phyloP scores from a whole-genome alignment of 2,888 invertebrate genomes.

The Oligia strigilis region DNA sequence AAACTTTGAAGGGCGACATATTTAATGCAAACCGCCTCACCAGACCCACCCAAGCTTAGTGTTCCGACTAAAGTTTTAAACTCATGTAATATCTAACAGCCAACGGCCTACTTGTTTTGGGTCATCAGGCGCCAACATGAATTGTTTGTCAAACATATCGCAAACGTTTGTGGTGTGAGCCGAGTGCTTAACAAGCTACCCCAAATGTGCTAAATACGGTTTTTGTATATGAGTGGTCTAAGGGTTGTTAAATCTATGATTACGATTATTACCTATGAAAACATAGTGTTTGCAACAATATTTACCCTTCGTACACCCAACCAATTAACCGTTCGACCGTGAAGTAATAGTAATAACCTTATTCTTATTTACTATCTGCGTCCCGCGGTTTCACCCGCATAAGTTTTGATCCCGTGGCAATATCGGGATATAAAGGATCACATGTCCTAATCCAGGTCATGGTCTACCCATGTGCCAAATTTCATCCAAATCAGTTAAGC shows the following conservation, averaged over 20 bases:
- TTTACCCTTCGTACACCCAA: background rate
- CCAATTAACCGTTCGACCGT: background rate
- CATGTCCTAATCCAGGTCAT: background rate
- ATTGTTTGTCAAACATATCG: conserved; percentile 29
- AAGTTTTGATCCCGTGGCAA: background rate
- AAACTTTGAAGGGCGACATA: conserved; percentile 26
- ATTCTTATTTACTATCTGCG: background rate
- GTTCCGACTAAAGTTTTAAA: conserved; percentile 33
- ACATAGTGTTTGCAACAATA: background rate
- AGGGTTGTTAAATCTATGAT: background rate
- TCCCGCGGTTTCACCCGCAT: no score
- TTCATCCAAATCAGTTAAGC: background rate
- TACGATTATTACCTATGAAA: background rate
- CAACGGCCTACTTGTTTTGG: conserved; percentile 11
- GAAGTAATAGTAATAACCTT: background rate
- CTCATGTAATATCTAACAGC: conserved; percentile 23
- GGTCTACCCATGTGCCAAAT: background rate
- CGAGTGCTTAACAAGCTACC: background rate
- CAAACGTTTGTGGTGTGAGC: conserved; percentile 15
- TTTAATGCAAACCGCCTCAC: conserved; percentile 17
- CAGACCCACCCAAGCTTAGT: conserved; percentile 3
- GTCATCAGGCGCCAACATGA: conserved; percentile 5
- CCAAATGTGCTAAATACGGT: background rate
- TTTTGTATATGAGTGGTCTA: background rate
- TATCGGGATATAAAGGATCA: background rate